Base-by-base conservation (phyloP, 2,888 invertebrate species). In the Sipha maydis region DNA sequence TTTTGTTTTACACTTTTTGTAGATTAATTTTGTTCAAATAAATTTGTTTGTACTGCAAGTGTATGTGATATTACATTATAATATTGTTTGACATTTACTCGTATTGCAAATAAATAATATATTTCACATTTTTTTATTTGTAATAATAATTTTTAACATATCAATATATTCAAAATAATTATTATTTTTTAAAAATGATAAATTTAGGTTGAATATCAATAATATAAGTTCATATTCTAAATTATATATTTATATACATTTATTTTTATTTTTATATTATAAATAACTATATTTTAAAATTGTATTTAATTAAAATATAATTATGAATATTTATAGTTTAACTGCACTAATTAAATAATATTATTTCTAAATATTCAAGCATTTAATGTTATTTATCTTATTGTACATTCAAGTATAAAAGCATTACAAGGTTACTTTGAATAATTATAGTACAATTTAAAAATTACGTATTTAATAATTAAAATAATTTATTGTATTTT, bases 1-100 rank as follows among this genome's bases (percentile, higher is more conserved):
- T 85, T 25, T 41, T 31, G 7, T 28, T 28, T 85, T 48, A 77
- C 76, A 75, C 83, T 84, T 84, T 67, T 75, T 8, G n/a, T 75
- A 75, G 73, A n/a, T n/a, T 56, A n/a, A 56, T 83, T 83, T 34
- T 34, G 14, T 75, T 28, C 31, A 83, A 48, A 31, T 71, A 83
- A 48, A 71, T 48, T 80, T 9, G 38, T 28, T 5, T 17, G 31
- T 71, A 1, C 21, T 61, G 25, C 2, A 7, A 48, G 48, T 48
- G 48, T 11, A 61, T 61, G 61, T 61, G 21, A 8, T 25, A 61
- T 61, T 61, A 61, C 21, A 21, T 61, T 61, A 5, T 61, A 61
- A 61, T 61, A 61, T 61, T 61, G 21, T 61, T 61, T 61, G 21
- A 25, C 25, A 3, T 19, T 25, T 25, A n/a, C n/a, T n/a, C n/a